Base-by-base conservation (phyloP, 2,888 invertebrate genomes). In the Pachydiplax longipennis region DNA sequence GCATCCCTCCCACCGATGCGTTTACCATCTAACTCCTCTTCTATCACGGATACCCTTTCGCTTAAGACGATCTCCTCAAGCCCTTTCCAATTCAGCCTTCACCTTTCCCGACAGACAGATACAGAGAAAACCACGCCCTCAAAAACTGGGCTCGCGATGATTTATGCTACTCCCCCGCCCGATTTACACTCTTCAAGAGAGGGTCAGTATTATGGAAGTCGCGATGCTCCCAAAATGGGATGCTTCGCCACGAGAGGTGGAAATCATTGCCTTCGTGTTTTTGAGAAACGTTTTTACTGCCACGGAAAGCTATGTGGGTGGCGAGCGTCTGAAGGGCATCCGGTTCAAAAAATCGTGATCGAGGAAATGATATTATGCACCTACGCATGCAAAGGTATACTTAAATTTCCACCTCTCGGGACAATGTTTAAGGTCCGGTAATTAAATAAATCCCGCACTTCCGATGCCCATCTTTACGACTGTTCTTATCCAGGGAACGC, bases 21-120 rank as follows among this genome's bases (percentile, higher is more conserved):
- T 65, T 37, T n/a, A 37, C 65, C 73, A 73, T 73, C 65, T 1
- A n/a, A 65, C 65, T 18, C 87, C 73, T 73, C 13, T 25, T 31
- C 22, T 18, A 73, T 73, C 73, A 73, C 73, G 73, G 73, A 73
- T 37, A 87, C 61, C 58, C 65, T 61, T 61, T 65, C 87, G n/a
- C 87, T 58, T n/a, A n/a, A 31, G 87, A 87, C 87, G 2, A 18
- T 87, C 37, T n/a, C 87, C 53, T 35, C 18, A 61, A 35, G 87
- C 87, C 87, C 87, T 87, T 87, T 87, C 87, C 87, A 87, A 87
- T 65, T 10, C 87, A 87, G 37, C 87, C 87, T 87, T 87, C 87
- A 87, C 87, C 87, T 87, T 87, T 87, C 18, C 13, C 35, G 83
- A 37, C 1, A 44, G 65, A 65, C n/a, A 65, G 65, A 65, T 65